Evolutionary conservation across 2,888 invertebrate species (phyloP), one percentile per base, ranked within the genome.

Genomic region (Cistogaster globosa): DNA sequence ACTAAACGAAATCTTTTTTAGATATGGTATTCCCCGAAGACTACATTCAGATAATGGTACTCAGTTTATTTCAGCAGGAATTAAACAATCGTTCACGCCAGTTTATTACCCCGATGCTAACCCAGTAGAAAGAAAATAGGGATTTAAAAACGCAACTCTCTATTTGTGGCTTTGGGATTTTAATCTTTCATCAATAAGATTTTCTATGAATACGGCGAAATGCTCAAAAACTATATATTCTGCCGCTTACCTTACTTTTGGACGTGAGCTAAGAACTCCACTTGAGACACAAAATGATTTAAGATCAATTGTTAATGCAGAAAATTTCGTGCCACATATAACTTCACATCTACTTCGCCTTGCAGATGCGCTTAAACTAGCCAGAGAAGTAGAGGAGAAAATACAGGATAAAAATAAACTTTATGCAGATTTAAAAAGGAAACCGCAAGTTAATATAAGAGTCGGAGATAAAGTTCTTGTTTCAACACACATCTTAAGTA

Each of bases 21-120:
- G 79, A 65, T 72, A 77, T 53, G 76, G 32, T 16, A 6, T 71
- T 16, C 79, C 79, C 11, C 22, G 72, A 26, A 57, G 63, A 45
- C 14, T 80, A 1, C 74, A 80, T 16, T 26, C 60, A 3, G 68
- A 57, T n/a, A 76, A 76, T 26, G 76, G 55, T 26, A 20, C 57
- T 20, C 78, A 71, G 14, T 79, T 79, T 45, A 55, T 79, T 26
- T 79, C 68, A 11, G 26, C 85, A 0, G 58, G 48, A 4, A 72
- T 60, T 14, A 12, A 65, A 26, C 86, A 86, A 63, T 16, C 32
- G 0, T 83, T 81, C 36, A 88, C 88, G 2, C 90, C 91, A 0
- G 67, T 90, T 0, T 90, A 91, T 83, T 91, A 92, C 48, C 91
- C 91, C 0, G 88, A 90, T 36, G 88, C 89, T 0, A 91, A 91